Evolutionary conservation across 2,113 vertebrate genomes (phyloP).

Genomic region (Pomatorhinus ruficollis): DNA sequence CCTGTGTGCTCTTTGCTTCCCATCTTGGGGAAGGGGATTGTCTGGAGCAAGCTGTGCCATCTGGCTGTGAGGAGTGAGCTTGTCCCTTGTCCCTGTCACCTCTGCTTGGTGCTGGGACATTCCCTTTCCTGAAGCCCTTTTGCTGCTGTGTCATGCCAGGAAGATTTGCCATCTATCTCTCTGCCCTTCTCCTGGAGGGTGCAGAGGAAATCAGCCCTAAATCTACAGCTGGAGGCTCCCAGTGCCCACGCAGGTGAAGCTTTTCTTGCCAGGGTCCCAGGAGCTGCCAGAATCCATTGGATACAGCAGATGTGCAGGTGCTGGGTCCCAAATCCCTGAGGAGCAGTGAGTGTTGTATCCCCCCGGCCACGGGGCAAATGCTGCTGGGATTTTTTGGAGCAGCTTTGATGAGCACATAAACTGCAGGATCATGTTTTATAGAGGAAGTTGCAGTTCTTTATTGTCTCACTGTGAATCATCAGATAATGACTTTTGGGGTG

Average conservation of each 20-base stretch:
- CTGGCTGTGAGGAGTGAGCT: fast-evolving
- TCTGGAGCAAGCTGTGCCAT: not conserved
- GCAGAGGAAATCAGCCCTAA: not conserved
- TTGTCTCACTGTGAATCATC: constrained; percentile 39
- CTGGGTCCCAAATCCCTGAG: not conserved
- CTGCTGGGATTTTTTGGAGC: not conserved
- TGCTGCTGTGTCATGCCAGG: not conserved
- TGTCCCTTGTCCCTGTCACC: not conserved
- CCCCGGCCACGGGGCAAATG: not conserved
- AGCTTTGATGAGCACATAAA: not conserved
- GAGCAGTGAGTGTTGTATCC: fast-evolving
- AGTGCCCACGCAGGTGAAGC: fast-evolving
- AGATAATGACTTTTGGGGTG: constrained; percentile 21
- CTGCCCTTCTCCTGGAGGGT: not conserved
- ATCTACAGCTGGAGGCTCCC: not conserved
- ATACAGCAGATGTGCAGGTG: not conserved
- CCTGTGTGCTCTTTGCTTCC: not conserved
- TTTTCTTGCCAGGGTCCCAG: not conserved
- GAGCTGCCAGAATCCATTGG: not conserved
- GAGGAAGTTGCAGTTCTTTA: constrained; percentile 36
- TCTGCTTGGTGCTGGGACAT: not conserved
- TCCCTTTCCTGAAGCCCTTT: not conserved
- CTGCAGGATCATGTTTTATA: constrained; percentile 30
- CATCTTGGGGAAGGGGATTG: not conserved
- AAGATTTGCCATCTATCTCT: not conserved